Evolutionary conservation across 35 echinoderm and acorn worm species (phyloP).

Genomic region (Heliocidaris tuberculata): DNA sequence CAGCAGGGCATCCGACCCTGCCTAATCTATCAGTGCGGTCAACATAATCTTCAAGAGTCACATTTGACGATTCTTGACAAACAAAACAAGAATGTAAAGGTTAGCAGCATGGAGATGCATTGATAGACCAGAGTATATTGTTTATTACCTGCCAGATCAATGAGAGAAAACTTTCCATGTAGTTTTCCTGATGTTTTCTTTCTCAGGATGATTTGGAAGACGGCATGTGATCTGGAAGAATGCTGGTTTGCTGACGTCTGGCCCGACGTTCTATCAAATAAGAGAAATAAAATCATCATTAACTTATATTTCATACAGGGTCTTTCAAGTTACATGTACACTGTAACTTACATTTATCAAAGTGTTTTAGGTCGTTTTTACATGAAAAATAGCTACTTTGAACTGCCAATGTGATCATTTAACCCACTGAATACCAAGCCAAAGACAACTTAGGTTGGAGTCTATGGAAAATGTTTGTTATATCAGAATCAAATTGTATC

Average conservation of each 20-base stretch:
- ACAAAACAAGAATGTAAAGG: too few species aligned
- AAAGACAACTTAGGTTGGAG: too few species aligned
- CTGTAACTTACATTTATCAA: too few species aligned
- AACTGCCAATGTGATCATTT: not conserved
- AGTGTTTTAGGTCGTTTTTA: not conserved
- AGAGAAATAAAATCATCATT: not conserved
- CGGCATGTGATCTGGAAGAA: constrained; percentile 96
- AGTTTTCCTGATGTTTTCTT: constrained; percentile 63
- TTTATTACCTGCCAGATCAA: constrained; percentile 86
- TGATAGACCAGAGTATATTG: not conserved
- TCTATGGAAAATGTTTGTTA: too few species aligned
- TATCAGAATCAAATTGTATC: too few species aligned
- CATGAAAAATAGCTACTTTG: not conserved
- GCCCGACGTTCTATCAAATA: constrained; percentile 78
- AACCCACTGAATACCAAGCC: too few species aligned
- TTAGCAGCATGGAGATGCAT: not conserved
- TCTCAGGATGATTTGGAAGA: constrained; percentile 96
- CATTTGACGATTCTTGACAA: too few species aligned
- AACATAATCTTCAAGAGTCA: too few species aligned
- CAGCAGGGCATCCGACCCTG: too few species aligned
- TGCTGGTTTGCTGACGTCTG: constrained; percentile 97
- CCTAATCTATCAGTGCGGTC: too few species aligned
- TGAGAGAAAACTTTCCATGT: constrained; percentile 94
- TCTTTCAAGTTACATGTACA: not conserved
- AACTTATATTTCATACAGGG: not conserved